phyloP scores from a whole-genome alignment of 2,113 vertebrate genomes.

The Nothoprocta pentlandii region DNA sequence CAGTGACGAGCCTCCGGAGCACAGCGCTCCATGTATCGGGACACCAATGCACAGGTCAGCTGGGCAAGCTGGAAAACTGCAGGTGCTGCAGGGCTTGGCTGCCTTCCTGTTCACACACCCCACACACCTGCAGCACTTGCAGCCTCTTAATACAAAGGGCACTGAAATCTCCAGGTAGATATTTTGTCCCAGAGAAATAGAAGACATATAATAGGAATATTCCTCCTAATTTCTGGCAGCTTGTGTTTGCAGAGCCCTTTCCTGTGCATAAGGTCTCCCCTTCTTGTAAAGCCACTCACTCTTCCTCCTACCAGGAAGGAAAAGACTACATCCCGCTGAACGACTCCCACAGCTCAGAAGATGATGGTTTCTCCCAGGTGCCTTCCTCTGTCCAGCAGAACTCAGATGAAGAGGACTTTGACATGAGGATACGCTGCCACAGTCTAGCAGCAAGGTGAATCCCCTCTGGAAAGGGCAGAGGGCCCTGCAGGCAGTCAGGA shows the following conservation, averaged over 20 bases:
- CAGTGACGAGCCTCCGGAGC: background rate
- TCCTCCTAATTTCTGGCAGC: background rate
- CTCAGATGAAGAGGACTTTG: conserved; percentile 83
- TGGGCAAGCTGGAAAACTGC: background rate
- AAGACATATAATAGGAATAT: background rate
- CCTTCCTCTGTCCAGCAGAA: conserved; percentile 85
- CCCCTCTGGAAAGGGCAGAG: background rate
- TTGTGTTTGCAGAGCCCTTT: background rate
- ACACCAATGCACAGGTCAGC: background rate
- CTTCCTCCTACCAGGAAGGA: conserved; percentile 81
- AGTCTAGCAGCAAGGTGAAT: conserved; percentile 89
- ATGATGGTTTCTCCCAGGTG: conserved; percentile 90
- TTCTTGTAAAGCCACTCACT: conserved; percentile 16
- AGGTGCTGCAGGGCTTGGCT: background rate
- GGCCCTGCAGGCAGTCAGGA: background rate
- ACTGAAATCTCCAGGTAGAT: background rate
- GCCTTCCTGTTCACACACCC: background rate
- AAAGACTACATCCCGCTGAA: conserved; percentile 87
- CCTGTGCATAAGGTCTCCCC: background rate
- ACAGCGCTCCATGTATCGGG: background rate
- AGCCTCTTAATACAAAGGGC: background rate
- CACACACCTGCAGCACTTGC: background rate
- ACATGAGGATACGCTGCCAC: conserved; percentile 84
- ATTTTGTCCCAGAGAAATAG: background rate
- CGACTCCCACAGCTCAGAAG: conserved; percentile 90